phyloP scores from a whole-genome alignment of 1,140 invertebrate genomes.

The Orchesella cincta region DNA sequence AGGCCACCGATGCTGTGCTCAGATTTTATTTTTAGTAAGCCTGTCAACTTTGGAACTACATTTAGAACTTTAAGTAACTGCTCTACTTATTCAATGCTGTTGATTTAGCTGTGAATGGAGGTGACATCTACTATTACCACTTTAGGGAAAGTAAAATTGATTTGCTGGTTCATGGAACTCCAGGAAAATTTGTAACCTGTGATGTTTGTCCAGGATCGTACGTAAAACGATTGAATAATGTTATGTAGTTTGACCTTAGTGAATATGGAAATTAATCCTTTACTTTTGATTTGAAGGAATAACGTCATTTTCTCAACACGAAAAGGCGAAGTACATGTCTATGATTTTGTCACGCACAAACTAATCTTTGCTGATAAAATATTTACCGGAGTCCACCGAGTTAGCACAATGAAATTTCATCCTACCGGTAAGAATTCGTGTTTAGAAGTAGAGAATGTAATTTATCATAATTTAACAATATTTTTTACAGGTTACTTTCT shows the following conservation, averaged over 20 bases:
- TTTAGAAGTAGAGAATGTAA: too few relatives aligned
- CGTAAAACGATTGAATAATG: not conserved
- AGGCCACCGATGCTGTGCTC: conserved; percentile 25
- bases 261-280: too few relatives aligned
- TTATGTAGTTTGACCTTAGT: not conserved
- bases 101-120: conserved; percentile 33
- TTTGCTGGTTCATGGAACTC: conserved; percentile 36
- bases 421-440: conserved; percentile 36
- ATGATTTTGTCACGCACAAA: conserved; percentile 38
- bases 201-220: conserved; percentile 44
- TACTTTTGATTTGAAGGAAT: conserved; percentile 37
- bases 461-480: not conserved
- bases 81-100: too few relatives aligned
- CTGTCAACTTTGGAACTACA: not conserved
- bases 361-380: conserved; percentile 28
- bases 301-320: conserved; percentile 34
- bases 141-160: conserved; percentile 40
- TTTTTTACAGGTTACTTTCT: conserved; percentile 35
- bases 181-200: conserved; percentile 36
- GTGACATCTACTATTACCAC: conserved; percentile 45
- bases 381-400: conserved; percentile 27
- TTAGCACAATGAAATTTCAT: conserved; percentile 47
- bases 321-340: conserved; percentile 42
- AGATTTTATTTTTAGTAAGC: conserved; percentile 41
- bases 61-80: too few relatives aligned